A percentile compares a stretch with the other conserved stretches of the same genome.
Conservation (phyloP, 2,797 vertebrate genomes). For the Sandelia bainsii region DNA sequence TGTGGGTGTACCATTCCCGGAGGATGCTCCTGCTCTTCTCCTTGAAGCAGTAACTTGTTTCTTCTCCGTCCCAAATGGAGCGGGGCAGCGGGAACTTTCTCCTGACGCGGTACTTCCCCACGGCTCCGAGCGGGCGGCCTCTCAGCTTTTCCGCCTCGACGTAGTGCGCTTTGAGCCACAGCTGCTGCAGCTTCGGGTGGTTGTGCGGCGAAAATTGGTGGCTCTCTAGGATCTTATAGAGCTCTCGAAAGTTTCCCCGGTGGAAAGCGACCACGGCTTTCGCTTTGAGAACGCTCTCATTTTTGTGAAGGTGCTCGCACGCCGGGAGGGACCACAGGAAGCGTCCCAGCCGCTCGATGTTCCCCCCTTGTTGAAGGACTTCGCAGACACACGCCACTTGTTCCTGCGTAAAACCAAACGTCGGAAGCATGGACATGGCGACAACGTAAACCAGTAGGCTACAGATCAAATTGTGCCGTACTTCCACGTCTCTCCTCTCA, state of each 20-base stretch:
- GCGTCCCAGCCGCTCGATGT: slow-evolving; percentile 95
- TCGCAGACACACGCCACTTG: slow-evolving; percentile 98
- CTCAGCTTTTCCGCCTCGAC: slow-evolving; percentile 94
- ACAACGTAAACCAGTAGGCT: slow-evolving; percentile 66
- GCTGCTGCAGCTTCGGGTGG: slow-evolving; percentile 94
- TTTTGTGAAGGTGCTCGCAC: slow-evolving; percentile 97
- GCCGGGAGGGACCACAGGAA: slow-evolving; percentile 98
- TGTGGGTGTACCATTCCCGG: slow-evolving; percentile 95
- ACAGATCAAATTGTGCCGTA: slow-evolving; percentile 67
- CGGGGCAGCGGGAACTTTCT: slow-evolving; percentile 95
- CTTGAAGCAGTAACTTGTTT: slow-evolving; percentile 98
- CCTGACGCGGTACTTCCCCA: slow-evolving; percentile 95
- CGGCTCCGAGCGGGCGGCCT: slow-evolving; percentile 93
- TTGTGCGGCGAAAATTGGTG: slow-evolving; percentile 96
- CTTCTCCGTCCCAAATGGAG: slow-evolving; percentile 96
- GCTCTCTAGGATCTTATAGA: slow-evolving; percentile 95
- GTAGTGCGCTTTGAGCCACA: slow-evolving; percentile 97
- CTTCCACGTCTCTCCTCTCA: slow-evolving; percentile 72
- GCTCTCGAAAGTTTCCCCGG: slow-evolving; percentile 94
- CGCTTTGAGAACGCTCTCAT: slow-evolving; percentile 96
- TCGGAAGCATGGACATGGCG: slow-evolving; percentile 98
- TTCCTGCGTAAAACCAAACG: slow-evolving; percentile 98
- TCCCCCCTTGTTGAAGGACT: slow-evolving; percentile 96
- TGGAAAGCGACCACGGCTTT: slow-evolving; percentile 96
- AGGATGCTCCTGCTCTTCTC: slow-evolving; percentile 95